Conservation (phyloP, 2,113 vertebrate genomes). For the Chauna torquata region DNA sequence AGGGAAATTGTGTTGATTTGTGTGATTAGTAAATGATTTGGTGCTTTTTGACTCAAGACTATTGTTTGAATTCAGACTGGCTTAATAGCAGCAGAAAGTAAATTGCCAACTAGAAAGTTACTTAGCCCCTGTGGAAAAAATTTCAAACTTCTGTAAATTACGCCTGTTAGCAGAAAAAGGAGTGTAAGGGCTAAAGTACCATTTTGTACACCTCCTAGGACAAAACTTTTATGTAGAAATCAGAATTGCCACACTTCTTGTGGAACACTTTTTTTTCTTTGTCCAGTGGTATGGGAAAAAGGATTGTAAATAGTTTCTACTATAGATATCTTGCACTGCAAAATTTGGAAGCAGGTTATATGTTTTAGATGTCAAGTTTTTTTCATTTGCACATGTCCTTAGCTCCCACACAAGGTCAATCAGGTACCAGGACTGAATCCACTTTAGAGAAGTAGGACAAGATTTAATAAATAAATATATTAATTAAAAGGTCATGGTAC, state of each 20-base stretch:
- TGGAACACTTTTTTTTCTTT: neutral
- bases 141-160: neutral
- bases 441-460: neutral
- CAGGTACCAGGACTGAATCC: neutral
- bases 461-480: neutral
- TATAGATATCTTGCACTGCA: neutral
- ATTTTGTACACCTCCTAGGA: neutral
- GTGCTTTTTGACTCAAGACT: neutral
- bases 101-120: neutral
- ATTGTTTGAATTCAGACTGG: neutral
- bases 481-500: neutral
- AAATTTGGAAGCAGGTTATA: neutral
- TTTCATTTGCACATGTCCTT: neutral
- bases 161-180: neutral
- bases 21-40: neutral
- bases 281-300: neutral
- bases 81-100: neutral
- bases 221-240: neutral
- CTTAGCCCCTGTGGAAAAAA: neutral
- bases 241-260: neutral
- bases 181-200: neutral
- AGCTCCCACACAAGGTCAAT: neutral
- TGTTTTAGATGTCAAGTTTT: neutral
- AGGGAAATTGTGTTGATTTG: neutral
- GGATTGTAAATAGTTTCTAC: constrained; percentile 30